Evolutionary conservation across 2,113 vertebrate species (phyloP).

Genomic region (Tetrax tetrax): DNA sequence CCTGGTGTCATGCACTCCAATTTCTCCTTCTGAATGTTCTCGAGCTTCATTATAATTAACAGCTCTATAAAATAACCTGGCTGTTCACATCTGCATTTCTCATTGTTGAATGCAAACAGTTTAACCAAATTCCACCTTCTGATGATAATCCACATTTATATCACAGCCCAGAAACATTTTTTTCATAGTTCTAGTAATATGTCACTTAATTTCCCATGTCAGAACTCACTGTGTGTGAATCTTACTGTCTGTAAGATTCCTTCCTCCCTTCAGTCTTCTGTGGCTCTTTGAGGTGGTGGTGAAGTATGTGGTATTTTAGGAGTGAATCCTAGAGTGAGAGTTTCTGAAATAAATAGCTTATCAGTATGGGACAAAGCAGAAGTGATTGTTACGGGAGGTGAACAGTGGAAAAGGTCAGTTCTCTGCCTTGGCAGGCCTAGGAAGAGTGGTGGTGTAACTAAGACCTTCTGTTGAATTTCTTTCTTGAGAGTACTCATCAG

Average conservation of each 20-base stretch:
- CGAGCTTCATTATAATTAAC: neutral
- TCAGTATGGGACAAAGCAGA: neutral
- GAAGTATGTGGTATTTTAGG: neutral
- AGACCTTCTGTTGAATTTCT: neutral
- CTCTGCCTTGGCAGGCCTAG: neutral
- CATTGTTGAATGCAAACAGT: neutral
- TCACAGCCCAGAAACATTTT: neutral
- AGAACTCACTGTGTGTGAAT: neutral
- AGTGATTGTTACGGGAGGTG: fast-evolving
- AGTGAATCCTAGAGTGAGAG: neutral
- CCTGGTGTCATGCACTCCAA: neutral
- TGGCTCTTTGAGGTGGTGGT: neutral
- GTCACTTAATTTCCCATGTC: neutral
- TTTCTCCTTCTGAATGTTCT: neutral
- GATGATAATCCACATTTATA: neutral
- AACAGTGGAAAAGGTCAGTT: neutral
- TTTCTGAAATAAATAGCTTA: neutral
- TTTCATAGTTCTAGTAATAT: neutral
- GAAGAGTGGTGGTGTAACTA: neutral
- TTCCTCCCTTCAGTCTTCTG: neutral
- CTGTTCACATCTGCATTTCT: neutral
- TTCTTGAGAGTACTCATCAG: neutral
- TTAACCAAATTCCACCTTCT: neutral
- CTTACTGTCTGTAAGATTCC: neutral
- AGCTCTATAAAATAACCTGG: neutral